Conservation (phyloP, 2,113 vertebrate species). For the Atrichornis clamosus region DNA sequence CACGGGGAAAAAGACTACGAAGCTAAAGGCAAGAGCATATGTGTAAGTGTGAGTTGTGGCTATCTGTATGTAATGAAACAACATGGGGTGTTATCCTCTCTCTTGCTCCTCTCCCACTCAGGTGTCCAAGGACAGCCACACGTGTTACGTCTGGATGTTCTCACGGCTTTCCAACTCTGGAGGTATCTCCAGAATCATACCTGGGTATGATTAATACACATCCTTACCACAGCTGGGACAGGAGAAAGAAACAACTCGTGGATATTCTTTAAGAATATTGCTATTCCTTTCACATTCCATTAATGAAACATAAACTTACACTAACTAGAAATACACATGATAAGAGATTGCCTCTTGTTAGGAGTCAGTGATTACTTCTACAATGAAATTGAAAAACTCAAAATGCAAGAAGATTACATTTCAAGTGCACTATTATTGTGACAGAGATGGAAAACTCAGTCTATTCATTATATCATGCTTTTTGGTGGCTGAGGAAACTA, state of each 20-base stretch:
- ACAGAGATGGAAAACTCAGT: neutral
- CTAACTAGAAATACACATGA: neutral
- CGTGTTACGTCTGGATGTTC: neutral
- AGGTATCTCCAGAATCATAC: neutral
- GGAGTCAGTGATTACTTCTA: neutral
- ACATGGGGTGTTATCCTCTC: neutral
- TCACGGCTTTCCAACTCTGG: neutral
- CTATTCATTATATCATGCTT: neutral
- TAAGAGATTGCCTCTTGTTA: neutral
- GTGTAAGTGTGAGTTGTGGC: neutral
- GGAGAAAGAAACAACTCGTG: neutral
- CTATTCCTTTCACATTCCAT: neutral
- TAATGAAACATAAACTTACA: neutral
- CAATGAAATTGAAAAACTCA: neutral
- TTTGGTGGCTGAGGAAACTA: neutral
- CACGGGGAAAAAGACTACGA: neutral
- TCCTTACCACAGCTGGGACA: neutral
- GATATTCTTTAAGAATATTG: neutral
- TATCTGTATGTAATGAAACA: neutral
- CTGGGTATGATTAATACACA: neutral
- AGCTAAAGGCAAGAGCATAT: constrained; percentile 23
- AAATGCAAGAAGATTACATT: neutral
- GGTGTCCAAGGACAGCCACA: neutral
- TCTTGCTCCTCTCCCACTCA: neutral
- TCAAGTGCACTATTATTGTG: neutral